Conservation (phyloP, 2,113 vertebrate species). For the Hyla sarda region DNA sequence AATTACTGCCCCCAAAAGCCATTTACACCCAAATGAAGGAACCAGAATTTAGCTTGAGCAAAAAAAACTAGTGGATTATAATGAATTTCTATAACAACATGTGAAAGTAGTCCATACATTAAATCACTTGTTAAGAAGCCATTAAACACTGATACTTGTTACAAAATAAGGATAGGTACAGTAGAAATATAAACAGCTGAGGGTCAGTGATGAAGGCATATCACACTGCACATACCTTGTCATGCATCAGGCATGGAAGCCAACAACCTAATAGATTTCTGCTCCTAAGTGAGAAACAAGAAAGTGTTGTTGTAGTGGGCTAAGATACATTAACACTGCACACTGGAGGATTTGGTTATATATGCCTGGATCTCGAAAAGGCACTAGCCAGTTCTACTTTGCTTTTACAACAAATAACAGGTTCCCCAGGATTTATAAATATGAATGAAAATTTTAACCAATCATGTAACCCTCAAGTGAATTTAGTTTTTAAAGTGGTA, state of each 20-base stretch:
- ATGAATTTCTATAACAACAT: neutral
- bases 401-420: neutral
- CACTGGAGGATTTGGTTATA: neutral
- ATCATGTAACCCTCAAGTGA: neutral
- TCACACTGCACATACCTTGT: conserved; percentile 11
- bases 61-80: neutral
- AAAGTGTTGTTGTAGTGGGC: neutral
- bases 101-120: neutral
- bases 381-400: neutral
- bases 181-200: neutral
- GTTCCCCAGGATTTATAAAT: neutral
- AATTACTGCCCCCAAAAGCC: no score
- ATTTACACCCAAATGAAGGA: no score
- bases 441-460: neutral
- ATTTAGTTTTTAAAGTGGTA: neutral
- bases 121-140: neutral
- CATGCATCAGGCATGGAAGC: conserved; percentile 1
- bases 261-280: conserved; percentile 9
- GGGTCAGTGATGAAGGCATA: neutral
- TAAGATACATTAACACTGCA: neutral
- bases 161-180: neutral
- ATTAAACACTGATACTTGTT: neutral
- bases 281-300: conserved; percentile 10
- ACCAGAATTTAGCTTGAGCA: neutral
- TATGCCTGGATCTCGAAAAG: neutral